Evolutionary conservation across 2,888 invertebrate species (phyloP).

Genomic region (Caenorhabditis imperialis): DNA sequence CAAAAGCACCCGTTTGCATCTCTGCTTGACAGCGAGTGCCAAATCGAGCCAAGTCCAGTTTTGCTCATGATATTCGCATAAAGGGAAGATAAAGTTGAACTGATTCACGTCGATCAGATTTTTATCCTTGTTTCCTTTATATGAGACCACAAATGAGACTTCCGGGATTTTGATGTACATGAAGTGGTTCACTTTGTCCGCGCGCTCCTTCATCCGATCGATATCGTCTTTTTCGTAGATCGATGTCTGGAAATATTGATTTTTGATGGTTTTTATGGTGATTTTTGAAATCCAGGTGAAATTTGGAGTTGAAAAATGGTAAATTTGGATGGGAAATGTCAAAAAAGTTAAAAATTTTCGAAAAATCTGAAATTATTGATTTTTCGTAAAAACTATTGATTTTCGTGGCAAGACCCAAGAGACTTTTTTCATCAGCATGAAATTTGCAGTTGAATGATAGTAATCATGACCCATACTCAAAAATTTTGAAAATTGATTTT

Average conservation of each 20-base stretch:
- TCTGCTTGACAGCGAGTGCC: slow-evolving; percentile 93
- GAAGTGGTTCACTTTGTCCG: slow-evolving; percentile 97
- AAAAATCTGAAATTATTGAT: too few relatives aligned
- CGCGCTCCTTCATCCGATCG: slow-evolving; percentile 97
- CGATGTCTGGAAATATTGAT: slow-evolving; percentile 1
- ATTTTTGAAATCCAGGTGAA: too few relatives aligned
- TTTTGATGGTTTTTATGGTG: not conserved
- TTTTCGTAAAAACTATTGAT: too few relatives aligned
- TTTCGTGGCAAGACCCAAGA: too few relatives aligned
- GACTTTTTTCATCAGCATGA: too few relatives aligned
- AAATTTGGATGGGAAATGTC: too few relatives aligned
- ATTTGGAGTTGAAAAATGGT: too few relatives aligned
- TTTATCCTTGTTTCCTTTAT: slow-evolving; percentile 94
- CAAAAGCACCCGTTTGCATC: slow-evolving; percentile 89
- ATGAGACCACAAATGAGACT: slow-evolving; percentile 87
- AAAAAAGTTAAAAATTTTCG: too few relatives aligned
- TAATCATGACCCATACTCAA: slow-evolving; percentile 2
- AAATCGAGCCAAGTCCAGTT: slow-evolving; percentile 99
- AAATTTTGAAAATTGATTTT: too few relatives aligned
- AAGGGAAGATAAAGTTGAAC: slow-evolving; percentile 92
- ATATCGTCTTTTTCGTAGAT: slow-evolving; percentile 85
- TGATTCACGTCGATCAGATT: slow-evolving; percentile 96
- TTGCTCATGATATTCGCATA: slow-evolving; percentile 97
- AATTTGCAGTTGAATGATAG: not conserved
- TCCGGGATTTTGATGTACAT: slow-evolving; percentile 98